A percentile compares a stretch with the other conserved stretches of the same genome.
phyloP scores from a whole-genome alignment of 2,888 invertebrate species.

The Stenurella melanura region DNA sequence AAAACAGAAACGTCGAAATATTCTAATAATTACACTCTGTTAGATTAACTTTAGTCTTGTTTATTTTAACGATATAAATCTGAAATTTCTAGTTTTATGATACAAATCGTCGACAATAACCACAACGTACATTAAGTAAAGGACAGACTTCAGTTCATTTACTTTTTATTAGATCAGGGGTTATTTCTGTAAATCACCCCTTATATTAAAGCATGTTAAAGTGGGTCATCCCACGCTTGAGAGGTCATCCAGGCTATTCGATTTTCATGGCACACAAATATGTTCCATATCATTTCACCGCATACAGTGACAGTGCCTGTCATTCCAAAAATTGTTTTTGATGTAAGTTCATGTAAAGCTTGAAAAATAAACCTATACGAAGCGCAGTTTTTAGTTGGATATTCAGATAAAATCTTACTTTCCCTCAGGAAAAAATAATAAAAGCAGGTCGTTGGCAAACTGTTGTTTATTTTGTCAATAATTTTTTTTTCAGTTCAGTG shows the following conservation, averaged over 20 bases:
- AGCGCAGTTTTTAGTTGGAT: neutral
- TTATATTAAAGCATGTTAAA: constrained; percentile 23
- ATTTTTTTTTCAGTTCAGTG: neutral
- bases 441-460: neutral
- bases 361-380: neutral
- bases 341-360: constrained; percentile 1
- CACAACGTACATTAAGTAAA: neutral
- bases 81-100: neutral
- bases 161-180: constrained; percentile 1
- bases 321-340: constrained; percentile 1
- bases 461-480: neutral
- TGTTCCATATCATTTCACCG: constrained; percentile 31
- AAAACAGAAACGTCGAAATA: too few species aligned
- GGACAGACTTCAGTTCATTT: neutral
- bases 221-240: constrained; percentile 26
- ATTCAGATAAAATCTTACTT: neutral
- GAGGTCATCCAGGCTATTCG: constrained; percentile 19
- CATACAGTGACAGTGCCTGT: neutral
- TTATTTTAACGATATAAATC: neutral
- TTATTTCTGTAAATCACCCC: constrained; percentile 15
- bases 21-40: too few species aligned
- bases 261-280: constrained; percentile 33
- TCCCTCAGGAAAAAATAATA: neutral
- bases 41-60: too few species aligned
- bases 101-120: neutral